Conservation (phyloP, 2,797 vertebrate species). For the Danio jaintianensis region DNA sequence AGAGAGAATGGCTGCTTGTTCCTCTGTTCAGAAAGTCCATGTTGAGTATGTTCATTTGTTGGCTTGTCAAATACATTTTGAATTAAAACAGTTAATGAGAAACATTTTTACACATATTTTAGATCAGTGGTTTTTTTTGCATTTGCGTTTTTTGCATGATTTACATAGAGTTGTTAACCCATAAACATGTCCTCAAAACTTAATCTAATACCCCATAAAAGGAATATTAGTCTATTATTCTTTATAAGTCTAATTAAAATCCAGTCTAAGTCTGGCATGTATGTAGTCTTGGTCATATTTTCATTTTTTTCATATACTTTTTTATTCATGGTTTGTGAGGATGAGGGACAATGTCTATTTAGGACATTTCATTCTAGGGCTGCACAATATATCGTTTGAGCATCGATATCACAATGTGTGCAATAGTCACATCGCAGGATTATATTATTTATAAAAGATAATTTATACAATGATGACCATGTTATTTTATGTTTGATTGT, state of each 20-base stretch:
- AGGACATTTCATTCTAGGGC: neutral
- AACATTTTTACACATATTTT: neutral
- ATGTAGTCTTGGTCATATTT: neutral
- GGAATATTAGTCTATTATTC: neutral
- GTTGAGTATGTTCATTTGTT: slow-evolving; percentile 76
- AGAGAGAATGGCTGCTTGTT: slow-evolving; percentile 68
- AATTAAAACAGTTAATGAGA: neutral
- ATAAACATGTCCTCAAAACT: neutral
- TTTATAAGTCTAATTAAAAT: too few relatives aligned
- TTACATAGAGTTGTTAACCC: neutral
- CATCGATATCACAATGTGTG: too few relatives aligned
- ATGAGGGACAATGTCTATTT: neutral
- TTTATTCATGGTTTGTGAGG: slow-evolving; percentile 6
- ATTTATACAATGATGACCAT: too few relatives aligned
- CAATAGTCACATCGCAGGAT: too few relatives aligned
- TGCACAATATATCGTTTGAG: too few relatives aligned
- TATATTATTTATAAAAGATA: too few relatives aligned
- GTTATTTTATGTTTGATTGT: too few relatives aligned
- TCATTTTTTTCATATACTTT: neutral
- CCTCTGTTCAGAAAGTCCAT: slow-evolving; percentile 71
- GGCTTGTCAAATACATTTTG: neutral
- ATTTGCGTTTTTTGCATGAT: neutral
- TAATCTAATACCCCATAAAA: neutral
- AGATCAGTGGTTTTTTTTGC: neutral
- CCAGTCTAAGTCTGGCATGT: too few relatives aligned